Evolutionary conservation across 2,797 vertebrate species (phyloP), one percentile per base, ranked within the genome.

Genomic region (Manis pentadactyla): DNA sequence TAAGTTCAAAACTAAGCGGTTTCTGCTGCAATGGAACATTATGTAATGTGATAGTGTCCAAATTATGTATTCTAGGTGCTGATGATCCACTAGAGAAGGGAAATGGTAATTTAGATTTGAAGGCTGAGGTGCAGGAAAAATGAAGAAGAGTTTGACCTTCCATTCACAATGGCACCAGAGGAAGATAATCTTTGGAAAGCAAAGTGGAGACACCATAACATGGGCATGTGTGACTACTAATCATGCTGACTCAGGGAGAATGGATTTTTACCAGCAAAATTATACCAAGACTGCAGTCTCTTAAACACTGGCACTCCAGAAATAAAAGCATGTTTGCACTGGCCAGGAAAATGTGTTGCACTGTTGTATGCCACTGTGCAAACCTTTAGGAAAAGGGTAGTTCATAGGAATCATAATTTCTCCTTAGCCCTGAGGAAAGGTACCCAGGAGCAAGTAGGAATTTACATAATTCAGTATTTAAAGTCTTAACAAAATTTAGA

Each of bases 11-110:
- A 46, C 42, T 8, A 94, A 55, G 91, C 39, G 21, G 74, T 92
- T 94, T 96, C 69, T 93, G 46, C 37, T 61, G 78, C 88, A 96
- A 92, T 23, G 88, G n/a, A 59, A 81, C 97, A 96, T 93, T 95
- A 46, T 46, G 42, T 46, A 96, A 5, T 49, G 69, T 69, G 55
- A 96, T 12, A 96, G 93, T 10, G 37, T 97, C 31, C 21, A 75
- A 89, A 83, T 84, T 97, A 94, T 90, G 15, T 97, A 97, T 93
- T 82, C 96, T 92, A 73, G 23, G 88, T 98, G 55, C 55, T 93
- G 59, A 74, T 86, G 51, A 86, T 64, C 83, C 55, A 53, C n/a
- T 68, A 92, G 66, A 61, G 96, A 98, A 95, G 39, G 82, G 78
- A 97, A 97, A 84, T 17, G 42, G 0, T 61, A 97, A 88, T 59